A percentile compares a stretch with the other conserved stretches of the same genome.
Conservation (phyloP, 1,140 invertebrate genomes). For the Saccostrea cuccullata region DNA sequence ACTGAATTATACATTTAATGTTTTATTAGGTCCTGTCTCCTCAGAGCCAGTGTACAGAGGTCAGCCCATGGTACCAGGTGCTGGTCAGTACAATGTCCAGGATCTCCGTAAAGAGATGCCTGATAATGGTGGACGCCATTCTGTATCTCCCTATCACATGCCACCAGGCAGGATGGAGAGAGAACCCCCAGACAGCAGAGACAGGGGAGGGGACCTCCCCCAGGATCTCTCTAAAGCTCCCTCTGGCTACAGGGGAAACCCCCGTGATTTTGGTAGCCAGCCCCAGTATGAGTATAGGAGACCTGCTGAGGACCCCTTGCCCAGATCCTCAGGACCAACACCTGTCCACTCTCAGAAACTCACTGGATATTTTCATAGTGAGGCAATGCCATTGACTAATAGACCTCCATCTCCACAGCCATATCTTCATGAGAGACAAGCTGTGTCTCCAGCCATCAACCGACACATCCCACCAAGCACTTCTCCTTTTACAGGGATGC, state of each 20-base stretch:
- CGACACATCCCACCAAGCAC: slow-evolving; percentile 54
- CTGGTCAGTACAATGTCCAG: slow-evolving; percentile 57
- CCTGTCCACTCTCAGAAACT: slow-evolving; percentile 74
- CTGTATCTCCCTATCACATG: slow-evolving; percentile 49
- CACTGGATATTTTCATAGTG: slow-evolving; percentile 47
- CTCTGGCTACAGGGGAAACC: slow-evolving; percentile 75
- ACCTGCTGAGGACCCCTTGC: slow-evolving; percentile 58
- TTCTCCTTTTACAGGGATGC: slow-evolving; percentile 53
- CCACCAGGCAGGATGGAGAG: slow-evolving; percentile 47
- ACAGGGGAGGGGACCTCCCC: slow-evolving; percentile 51
- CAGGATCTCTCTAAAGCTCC: slow-evolving; percentile 68
- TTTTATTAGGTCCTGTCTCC: slow-evolving; percentile 54
- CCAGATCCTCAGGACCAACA: slow-evolving; percentile 65
- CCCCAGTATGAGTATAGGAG: slow-evolving; percentile 56
- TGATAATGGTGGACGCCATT: slow-evolving; percentile 50
- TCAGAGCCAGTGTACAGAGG: slow-evolving; percentile 54
- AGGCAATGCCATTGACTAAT: slow-evolving; percentile 52
- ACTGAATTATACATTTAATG: background rate
- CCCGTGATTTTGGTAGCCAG: slow-evolving; percentile 69
- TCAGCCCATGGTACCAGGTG: slow-evolving; percentile 45
- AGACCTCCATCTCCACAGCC: slow-evolving; percentile 51
- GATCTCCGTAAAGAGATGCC: slow-evolving; percentile 73
- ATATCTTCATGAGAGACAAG: slow-evolving; percentile 58
- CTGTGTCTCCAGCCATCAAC: slow-evolving; percentile 54
- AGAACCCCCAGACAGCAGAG: slow-evolving; percentile 54